A percentile compares a stretch with the other conserved stretches of the same genome.
These are phyloP conservation scores for Labeo rohita DNA, from an alignment of 2,113 vertebrate species.

Conservation along the genomic window DNA sequence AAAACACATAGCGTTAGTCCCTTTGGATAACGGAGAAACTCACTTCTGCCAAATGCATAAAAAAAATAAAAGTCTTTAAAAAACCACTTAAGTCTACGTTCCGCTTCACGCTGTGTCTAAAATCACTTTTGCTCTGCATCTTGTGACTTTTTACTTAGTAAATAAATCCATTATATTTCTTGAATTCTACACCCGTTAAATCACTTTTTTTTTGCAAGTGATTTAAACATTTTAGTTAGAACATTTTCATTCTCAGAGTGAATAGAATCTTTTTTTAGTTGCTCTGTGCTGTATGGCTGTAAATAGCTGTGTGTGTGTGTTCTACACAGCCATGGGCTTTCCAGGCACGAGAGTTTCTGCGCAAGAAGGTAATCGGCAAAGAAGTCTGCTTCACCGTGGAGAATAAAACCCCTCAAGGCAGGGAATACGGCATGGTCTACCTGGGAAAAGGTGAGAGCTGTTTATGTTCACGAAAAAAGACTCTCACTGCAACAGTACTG, in stretches of 20 bases:
- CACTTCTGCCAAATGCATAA: not conserved
- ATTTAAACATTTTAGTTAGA: not conserved
- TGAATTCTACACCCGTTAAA: not conserved
- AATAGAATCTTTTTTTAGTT: not conserved
- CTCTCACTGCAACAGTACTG: not conserved
- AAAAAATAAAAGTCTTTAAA: no score
- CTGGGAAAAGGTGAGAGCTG: conserved; percentile 86
- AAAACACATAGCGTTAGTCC: no score
- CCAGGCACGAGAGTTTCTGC: conserved; percentile 92
- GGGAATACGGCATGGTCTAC: conserved; percentile 95
- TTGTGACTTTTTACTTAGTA: not conserved
- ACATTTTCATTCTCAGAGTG: not conserved
- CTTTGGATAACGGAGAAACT: no score
- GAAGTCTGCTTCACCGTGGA: conserved; percentile 97
- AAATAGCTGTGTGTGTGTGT: conserved; percentile 45
- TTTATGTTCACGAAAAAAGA: not conserved
- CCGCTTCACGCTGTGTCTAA: not conserved
- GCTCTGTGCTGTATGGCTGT: not conserved
- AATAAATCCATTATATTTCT: not conserved
- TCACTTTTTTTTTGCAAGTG: not conserved
- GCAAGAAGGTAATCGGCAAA: conserved; percentile 97
- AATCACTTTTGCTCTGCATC: not conserved
- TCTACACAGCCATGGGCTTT: conserved; percentile 90
- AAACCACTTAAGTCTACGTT: not conserved
- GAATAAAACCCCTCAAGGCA: conserved; percentile 85